A percentile compares a stretch with the other conserved stretches of the same genome.
Evolutionary conservation across 2,888 invertebrate genomes (phyloP).

Genomic region (Nudaria mundana): DNA sequence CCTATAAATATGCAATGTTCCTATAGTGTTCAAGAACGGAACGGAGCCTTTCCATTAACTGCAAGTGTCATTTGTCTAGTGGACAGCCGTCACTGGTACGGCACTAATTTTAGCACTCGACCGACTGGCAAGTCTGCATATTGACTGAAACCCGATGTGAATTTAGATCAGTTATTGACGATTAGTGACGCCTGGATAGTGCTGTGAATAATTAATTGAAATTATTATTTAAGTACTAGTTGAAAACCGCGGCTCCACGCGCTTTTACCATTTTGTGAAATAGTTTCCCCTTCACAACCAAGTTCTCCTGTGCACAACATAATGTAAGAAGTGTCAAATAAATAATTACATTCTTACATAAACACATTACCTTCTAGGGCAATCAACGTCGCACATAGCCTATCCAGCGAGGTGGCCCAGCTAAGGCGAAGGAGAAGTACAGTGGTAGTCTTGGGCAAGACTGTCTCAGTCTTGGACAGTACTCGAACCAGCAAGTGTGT

Average conservation of each 20-base stretch:
- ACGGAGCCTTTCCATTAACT: constrained; percentile 34
- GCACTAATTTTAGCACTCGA: constrained; percentile 43
- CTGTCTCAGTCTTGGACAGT: too few species aligned
- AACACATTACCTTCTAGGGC: too few species aligned
- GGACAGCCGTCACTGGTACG: constrained; percentile 40
- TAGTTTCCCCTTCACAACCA: too few species aligned
- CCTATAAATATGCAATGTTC: neutral
- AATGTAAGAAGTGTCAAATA: too few species aligned
- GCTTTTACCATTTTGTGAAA: too few species aligned
- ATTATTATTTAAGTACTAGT: neutral
- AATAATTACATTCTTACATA: too few species aligned
- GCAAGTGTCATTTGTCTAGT: constrained; percentile 46
- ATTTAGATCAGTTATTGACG: constrained; percentile 24
- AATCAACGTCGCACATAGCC: too few species aligned
- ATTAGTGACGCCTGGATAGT: constrained; percentile 7
- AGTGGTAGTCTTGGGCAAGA: too few species aligned
- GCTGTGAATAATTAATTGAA: constrained; percentile 6
- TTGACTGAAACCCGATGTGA: constrained; percentile 31
- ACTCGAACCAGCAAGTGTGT: too few species aligned
- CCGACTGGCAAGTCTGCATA: constrained; percentile 36
- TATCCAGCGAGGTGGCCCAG: too few species aligned
- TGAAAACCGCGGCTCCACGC: neutral
- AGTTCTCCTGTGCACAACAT: too few species aligned
- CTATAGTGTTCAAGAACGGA: constrained; percentile 27
- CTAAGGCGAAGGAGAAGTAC: too few species aligned